Base-by-base conservation (phyloP, 2,888 invertebrate species). In the Drosophila kambysellisi region DNA sequence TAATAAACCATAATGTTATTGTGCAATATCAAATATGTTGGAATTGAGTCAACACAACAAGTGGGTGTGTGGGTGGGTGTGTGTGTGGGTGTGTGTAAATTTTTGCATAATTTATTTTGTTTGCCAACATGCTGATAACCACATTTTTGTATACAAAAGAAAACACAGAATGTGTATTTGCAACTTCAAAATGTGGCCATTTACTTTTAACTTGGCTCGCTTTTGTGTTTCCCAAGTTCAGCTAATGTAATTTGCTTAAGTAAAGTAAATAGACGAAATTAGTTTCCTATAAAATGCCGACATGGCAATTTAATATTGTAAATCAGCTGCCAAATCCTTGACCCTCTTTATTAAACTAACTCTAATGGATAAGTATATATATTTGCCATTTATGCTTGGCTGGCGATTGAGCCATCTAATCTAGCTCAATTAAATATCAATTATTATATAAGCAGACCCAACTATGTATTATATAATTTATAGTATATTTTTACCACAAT, bases 51-150 rank as follows among this genome's bases (percentile, higher is more conserved):
- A 71, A 64, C 64, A 46, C 84, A 87, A 82, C 87, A 83, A 83
- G 83, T 87, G 80, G 73, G 65, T 46, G 17, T 54, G 53, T 48
- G 37, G 29, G 2, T 62, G 17, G 50, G 57, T 25, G 25, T 25
- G 20, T 25, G 20, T 25, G 25, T 25, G 20, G 0, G 20, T 25
- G 20, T 82, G 50, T 72, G 20, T 52, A 30, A 15, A 78, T 76
- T 82, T 82, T 81, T 81, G 80, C 86, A 85, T 85, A 88, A 85
- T 85, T 85, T 86, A 88, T 85, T 72, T 79, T 83, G 77, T 76
- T 82, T 72, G 65, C 57, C 37, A 76, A 80, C 68, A 69, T 71
- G 63, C 70, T 73, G 77, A 62, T 75, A 81, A 71, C 88, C 79
- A 74, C 79, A 86, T 74, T 75, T 64, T 69, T 60, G 73, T 74